phyloP scores from a whole-genome alignment of 2,113 vertebrate species.

The Passerina amoena region DNA sequence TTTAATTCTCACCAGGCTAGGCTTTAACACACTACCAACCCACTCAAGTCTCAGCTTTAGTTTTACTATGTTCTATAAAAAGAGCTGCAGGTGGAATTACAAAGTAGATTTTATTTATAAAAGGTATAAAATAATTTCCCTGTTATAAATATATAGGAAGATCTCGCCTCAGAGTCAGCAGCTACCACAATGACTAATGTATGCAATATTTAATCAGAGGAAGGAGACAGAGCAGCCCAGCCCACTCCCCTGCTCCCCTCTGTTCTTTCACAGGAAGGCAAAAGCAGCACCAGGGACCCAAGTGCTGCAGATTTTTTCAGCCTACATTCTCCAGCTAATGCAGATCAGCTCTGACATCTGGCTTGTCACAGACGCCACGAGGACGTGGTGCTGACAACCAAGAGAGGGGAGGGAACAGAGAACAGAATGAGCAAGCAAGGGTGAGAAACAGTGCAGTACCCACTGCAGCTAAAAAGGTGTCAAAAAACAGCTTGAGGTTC shows the following conservation, averaged over 20 bases:
- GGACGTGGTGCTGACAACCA: not conserved
- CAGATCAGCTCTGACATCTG: constrained; percentile 1
- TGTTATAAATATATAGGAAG: not conserved
- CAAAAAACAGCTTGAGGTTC: not conserved
- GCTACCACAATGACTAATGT: not conserved
- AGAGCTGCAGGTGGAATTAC: not conserved
- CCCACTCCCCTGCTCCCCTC: not conserved
- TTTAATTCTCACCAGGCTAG: not conserved
- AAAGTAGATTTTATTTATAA: not conserved
- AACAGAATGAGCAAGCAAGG: constrained; percentile 22
- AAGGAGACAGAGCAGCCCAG: not conserved
- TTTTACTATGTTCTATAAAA: not conserved
- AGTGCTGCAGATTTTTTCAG: not conserved
- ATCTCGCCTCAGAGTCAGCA: not conserved
- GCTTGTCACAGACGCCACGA: not conserved
- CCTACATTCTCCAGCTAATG: not conserved
- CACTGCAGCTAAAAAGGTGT: not conserved
- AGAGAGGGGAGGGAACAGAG: not conserved
- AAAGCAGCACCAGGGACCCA: not conserved
- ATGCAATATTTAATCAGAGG: not conserved
- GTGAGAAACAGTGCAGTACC: not conserved
- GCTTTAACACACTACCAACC: not conserved
- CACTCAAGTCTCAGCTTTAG: not conserved
- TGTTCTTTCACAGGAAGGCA: not conserved
- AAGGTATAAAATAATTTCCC: not conserved